Conservation (phyloP, 2,113 vertebrate genomes). For the Microtus oregoni region DNA sequence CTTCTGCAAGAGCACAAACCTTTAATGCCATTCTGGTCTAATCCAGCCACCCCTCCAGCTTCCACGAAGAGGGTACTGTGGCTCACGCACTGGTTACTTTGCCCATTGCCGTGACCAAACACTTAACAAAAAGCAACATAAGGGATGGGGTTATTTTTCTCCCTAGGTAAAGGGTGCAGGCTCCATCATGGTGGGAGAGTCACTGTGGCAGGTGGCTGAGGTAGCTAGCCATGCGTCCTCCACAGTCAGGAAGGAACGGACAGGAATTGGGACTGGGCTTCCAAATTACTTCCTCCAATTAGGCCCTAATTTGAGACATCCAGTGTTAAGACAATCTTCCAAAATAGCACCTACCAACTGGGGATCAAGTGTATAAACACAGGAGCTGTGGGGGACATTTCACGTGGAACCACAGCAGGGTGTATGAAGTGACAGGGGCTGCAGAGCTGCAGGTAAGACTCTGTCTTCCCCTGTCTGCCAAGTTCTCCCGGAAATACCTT, state of each 20-base stretch:
- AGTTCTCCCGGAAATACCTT: neutral
- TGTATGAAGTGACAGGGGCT: neutral
- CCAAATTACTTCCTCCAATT: neutral
- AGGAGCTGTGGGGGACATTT: neutral
- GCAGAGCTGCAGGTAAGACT: neutral
- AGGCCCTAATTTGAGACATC: neutral
- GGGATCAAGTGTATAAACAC: neutral
- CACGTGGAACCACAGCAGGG: no score
- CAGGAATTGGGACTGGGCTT: neutral
- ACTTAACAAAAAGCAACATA: neutral
- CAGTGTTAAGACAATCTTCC: neutral
- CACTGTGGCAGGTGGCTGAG: neutral
- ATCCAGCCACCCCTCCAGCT: no score
- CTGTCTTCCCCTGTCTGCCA: neutral
- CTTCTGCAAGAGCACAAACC: fast-evolving
- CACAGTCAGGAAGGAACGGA: neutral
- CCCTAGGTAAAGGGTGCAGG: neutral
- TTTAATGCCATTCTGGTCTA: fast-evolving
- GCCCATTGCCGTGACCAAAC: neutral
- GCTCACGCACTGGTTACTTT: neutral
- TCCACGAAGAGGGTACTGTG: fast-evolving
- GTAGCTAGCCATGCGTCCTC: neutral
- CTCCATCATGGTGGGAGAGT: no score
- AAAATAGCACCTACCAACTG: neutral
- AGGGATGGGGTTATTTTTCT: neutral